phyloP scores from a whole-genome alignment of 2,888 invertebrate genomes.

The Lasius platythorax region DNA sequence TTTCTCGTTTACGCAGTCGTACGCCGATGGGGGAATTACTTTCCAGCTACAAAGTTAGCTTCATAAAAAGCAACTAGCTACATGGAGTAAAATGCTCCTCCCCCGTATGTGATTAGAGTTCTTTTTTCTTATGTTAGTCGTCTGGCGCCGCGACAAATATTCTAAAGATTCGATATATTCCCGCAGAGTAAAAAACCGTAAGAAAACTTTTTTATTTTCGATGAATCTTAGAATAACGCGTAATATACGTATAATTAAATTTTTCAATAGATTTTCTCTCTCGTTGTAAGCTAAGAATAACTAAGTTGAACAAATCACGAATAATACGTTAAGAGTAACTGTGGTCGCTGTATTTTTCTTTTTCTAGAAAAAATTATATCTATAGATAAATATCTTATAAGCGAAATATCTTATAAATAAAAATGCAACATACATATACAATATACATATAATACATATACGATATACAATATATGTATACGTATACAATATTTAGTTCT shows the following conservation, averaged over 20 bases:
- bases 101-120: neutral
- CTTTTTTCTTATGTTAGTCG: neutral
- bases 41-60: constrained; percentile 23
- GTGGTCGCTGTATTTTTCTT: neutral
- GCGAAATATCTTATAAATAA: no score
- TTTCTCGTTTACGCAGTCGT: constrained; percentile 41
- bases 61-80: constrained; percentile 28
- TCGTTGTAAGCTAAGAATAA: neutral
- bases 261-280: neutral
- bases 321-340: neutral
- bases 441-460: no score
- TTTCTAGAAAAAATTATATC: no score
- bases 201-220: neutral
- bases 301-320: neutral
- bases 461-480: no score
- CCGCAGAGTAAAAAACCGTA: neutral
- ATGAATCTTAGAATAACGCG: neutral
- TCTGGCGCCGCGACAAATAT: neutral
- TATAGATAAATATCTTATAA: no score
- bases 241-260: neutral
- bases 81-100: neutral
- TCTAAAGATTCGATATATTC: neutral
- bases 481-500: no score
- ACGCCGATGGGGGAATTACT: constrained; percentile 29
- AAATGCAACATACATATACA: no score